Evolutionary conservation across 2,888 invertebrate species (phyloP), one percentile per base, ranked within the genome.

Genomic region (Griposia aprilina): DNA sequence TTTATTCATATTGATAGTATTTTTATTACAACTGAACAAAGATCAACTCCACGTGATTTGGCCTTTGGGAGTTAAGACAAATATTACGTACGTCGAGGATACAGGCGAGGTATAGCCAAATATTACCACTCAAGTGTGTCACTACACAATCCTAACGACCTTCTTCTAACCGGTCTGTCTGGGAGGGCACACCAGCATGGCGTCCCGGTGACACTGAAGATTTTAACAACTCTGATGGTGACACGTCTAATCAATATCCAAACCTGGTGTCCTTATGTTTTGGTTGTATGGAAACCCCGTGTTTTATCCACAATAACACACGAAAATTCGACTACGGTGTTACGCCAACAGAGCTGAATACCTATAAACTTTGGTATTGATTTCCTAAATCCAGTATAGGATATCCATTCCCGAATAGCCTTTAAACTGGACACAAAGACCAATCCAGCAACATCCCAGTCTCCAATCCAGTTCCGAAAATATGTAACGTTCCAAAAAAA

Each of bases 21-120:
- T 99, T 97, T 98, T 99, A 97, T 98, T 99, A 96, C 99, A 99
- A 98, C 98, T 99, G 97, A 99, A 99, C 97, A 99, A 99, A 98
- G 99, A 99, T 97, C 98, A 99, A 97, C 98, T 99, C 96, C 99
- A 99, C 97, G 98, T 99, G 97, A 98, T 99, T 97, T 99, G 99
- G 99, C 99, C 99, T 94, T 98, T 99, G 94, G 99, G 99, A 95
- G 98, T 99, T 97, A 98, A 98, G 97, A 99, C 98, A 96, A 99
- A 99, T 97, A 98, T 99, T 97, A 99, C 99, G 92, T 98, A 98
- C 98, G 97, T 98, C 97, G 98, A 99, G 97, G 98, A 99, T 93
- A 98, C 99, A 94, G 98, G 98, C 97, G 99, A 99, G 98, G 99
- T 99, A 97, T 93, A 96, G 97, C 95, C 95, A 95, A 96, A 95